Conservation (phyloP, 2,113 vertebrate species). For the Scalopus aquaticus region DNA sequence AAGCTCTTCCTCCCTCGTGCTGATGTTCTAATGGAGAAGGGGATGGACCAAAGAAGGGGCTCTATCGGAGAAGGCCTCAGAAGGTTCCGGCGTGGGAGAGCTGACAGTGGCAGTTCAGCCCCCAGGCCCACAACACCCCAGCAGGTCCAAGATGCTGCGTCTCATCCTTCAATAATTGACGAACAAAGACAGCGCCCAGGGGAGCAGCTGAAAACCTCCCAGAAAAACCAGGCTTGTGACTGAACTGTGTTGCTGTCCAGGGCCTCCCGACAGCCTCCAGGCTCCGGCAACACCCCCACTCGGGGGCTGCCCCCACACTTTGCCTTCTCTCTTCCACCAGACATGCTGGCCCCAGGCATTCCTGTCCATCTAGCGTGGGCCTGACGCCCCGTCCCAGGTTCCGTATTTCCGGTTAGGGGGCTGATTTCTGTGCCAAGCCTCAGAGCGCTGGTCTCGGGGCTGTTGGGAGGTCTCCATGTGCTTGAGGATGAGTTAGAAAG, state of each 20-base stretch:
- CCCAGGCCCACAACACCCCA: fast-evolving
- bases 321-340: fast-evolving
- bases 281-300: not conserved
- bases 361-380: not conserved
- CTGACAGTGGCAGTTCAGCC: not conserved
- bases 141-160: not conserved
- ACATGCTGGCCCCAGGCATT: not conserved
- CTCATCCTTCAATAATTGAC: not conserved
- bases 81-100: not conserved
- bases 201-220: not conserved
- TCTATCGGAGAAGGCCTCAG: not conserved
- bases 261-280: not conserved
- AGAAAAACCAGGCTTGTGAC: fast-evolving
- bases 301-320: not conserved
- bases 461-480: not conserved
- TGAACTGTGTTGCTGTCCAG: not conserved
- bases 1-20: not conserved
- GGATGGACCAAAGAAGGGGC: not conserved
- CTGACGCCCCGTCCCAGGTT: not conserved
- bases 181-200: not conserved
- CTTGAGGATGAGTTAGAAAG: not conserved
- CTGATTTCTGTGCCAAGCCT: not conserved
- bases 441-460: too few species aligned
- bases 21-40: not conserved
- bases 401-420: not conserved